Base-by-base conservation (phyloP, 1,140 invertebrate species). In the Calephelis virginiensis region DNA sequence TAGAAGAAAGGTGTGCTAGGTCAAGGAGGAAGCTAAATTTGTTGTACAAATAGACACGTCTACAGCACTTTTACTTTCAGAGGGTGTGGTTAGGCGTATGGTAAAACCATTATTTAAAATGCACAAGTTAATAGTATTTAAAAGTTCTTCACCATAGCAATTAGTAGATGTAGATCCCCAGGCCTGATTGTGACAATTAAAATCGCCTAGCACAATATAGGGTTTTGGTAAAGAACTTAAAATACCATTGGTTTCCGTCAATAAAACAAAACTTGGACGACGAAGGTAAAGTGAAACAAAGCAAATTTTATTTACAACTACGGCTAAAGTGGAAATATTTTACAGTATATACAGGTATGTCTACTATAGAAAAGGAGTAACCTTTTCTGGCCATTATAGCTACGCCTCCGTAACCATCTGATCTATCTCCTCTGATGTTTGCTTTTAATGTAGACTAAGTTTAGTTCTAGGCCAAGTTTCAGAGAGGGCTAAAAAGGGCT, bases 41-140 rank as follows among this genome's bases (percentile, higher is more conserved):
- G 61, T 3, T 8, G 14, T 63, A 37, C 61, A 63, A 28, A 63
- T 49, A 17, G 46, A 63, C 11, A 48, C n/a, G 12, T 63, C 46
- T n/a, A 47, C 9, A 28, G 61, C 61, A 38, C 61, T 63, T n/a
- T 49, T 47, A 14, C 45, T 45, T 28, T 49, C 46, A 6, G 13
- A 28, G 0, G 46, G 61, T 48, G 6, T 47, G 28, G 61, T 49
- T 5, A 14, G 61, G 13, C 61, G 45, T 10, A 45, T 63, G 5
- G 50, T 14, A 8, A 5, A 17, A 9, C 50, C 50, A 11, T 53
- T 53, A 10, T 53, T 53, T 17, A 17, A 28, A 11, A 17, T 17
- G 17, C 4, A 53, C 11, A 14, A 14, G 11, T 28, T 9, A 5
- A 14, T 17, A 5, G 11, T n/a, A n/a, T n/a, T n/a, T n/a, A n/a